Percentiles rank a stretch among this genome's conserved stretches.
phyloP scores from a whole-genome alignment of 1,140 invertebrate genomes.

The Eumaeus atala region DNA sequence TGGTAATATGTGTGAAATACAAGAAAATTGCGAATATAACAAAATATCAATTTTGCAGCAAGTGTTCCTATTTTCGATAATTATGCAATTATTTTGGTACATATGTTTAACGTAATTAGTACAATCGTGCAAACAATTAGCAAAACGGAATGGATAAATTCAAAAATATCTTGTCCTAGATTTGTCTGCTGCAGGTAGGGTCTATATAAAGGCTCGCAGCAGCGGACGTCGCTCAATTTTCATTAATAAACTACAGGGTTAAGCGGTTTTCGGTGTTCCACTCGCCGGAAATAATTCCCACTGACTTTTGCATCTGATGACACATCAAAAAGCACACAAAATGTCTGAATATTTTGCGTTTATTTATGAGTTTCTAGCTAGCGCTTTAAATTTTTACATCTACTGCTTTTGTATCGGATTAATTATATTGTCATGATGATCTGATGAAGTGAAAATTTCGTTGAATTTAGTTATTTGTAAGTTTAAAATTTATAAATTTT shows the following conservation, averaged over 20 bases:
- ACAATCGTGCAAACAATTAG: neutral
- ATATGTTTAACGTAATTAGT: no score
- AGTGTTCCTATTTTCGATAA: no score
- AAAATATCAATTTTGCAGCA: no score
- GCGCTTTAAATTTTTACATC: neutral
- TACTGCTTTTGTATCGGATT: no score
- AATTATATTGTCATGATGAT: no score
- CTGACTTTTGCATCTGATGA: slow-evolving; percentile 36
- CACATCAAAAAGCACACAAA: slow-evolving; percentile 18
- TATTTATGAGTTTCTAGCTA: neutral
- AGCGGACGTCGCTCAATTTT: slow-evolving; percentile 66
- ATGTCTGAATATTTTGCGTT: neutral
- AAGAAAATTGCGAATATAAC: no score
- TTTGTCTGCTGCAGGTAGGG: slow-evolving; percentile 36
- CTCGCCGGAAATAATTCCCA: slow-evolving; percentile 41
- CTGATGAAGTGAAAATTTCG: neutral
- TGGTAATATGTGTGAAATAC: no score
- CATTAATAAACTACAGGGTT: slow-evolving; percentile 66
- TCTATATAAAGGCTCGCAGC: slow-evolving; percentile 50
- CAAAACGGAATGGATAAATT: slow-evolving; percentile 1
- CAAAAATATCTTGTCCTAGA: slow-evolving; percentile 67
- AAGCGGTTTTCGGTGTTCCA: slow-evolving; percentile 68
- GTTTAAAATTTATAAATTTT: no score
- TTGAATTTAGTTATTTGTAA: neutral
- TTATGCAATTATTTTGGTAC: no score